Base-by-base conservation (phyloP, 2,797 vertebrate species). In the Cynopterus sphinx region DNA sequence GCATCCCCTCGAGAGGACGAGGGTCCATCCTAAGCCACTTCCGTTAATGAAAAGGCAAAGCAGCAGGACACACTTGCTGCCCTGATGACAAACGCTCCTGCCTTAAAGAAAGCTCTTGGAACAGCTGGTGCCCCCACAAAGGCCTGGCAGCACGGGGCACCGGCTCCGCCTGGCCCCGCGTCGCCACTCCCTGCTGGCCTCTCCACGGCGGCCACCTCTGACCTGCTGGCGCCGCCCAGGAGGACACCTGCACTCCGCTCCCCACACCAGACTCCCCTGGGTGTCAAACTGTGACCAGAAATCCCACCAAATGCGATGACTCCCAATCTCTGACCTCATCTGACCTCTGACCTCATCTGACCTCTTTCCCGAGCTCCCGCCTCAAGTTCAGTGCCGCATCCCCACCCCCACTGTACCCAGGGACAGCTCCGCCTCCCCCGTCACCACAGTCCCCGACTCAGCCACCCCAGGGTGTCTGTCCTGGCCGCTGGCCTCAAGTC, bases 1-100 rank as follows among this genome's bases (percentile, higher is more conserved):
- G 39, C 11, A 3, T 2, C n/a, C 1, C 11, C 3, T 2, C 1
- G 0, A 22, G 3, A 36, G 31, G 3, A 63, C 12, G 0, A 12
- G 65, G 1, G 9, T 28, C n/a, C 26, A 0, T 19, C 26, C 33
- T 39, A 12, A 28, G 75, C n/a, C 15, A 4, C 2, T 22, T 46
- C 31, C 85, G 10, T 41, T 43, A 39, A 15, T 6, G 21, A 24
- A 53, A 78, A 57, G 17, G 28, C 77, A 5, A 19, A 77, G 36
- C 55, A 26, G 28, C 61, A 51, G 24, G 11, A 24, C 3, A 17
- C 6, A 33, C 2, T 16, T 0, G 41, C 67, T 0, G 6, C 26
- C 15, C 12, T 13, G 5, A 33, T 1, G 3, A 77, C 53, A 77
- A 24, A 71, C 1, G 0, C 3, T 12, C 61, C 77, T 6, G 6